Evolutionary conservation across 2,888 invertebrate species (phyloP), one percentile per base, ranked within the genome.

Genomic region (Tridacna gigas): DNA sequence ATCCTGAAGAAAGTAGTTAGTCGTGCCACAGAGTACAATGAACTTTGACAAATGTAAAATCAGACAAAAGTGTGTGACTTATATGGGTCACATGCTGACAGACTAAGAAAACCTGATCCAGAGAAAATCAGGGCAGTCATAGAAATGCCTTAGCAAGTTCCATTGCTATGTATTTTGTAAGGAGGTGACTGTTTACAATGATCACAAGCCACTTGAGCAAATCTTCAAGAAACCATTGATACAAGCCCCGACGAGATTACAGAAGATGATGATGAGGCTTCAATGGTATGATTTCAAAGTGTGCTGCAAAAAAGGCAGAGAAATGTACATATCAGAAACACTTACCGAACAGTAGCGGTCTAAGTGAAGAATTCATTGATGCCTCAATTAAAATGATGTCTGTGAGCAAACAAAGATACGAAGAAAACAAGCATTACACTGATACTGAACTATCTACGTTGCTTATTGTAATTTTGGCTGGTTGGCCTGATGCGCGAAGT

Each of bases 241-340:
- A 4, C 75, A 74, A 63, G 80, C 81, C 22, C 78, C 75, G 3
- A 84, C 79, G 73, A 25, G 78, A 66, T 28, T 81, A 20, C 78
- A 81, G 63, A 81, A 78, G 51, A 78, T 84, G 67, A 1, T 80
- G 47, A 73, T 84, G 60, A 77, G 75, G 26, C 48, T 80, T 0
- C 85, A 88, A 25, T 86, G 83, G 85, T 85, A 85, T 76, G 82
- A 85, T 51, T 20, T 84, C 26, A 78, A 77, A 47, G 75, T 87
- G 0, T 22, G 15, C 13, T 84, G 83, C 66, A n/a, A 79, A 45
- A 82, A 82, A 71, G 84, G 84, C 2, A 80, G 71, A 61, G 82
- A 86, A n/a, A 77, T 86, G 83, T 47, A 77, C 9, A 13, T 51
- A 5, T 61, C 61, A n/a, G 71, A 56, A 60, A 15, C 26, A 25